Evolutionary conservation across 2,797 vertebrate species (phyloP).

Genomic region (Dryobates pubescens): DNA sequence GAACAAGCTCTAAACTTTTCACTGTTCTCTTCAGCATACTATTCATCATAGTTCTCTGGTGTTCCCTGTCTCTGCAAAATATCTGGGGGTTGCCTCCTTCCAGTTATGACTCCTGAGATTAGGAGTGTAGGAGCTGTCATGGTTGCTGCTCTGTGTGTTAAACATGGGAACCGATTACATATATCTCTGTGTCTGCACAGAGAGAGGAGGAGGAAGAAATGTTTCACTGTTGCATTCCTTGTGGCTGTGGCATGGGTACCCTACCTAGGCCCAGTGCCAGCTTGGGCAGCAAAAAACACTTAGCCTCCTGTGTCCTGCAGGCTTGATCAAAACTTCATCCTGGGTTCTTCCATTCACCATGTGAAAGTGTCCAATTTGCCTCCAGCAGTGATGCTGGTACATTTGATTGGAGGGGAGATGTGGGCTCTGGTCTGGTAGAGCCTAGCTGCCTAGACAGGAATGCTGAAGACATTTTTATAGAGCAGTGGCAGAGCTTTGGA

Average conservation of each 20-base stretch:
- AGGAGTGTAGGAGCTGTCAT: neutral
- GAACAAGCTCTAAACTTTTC: neutral
- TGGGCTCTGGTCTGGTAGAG: neutral
- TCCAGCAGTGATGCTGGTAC: neutral
- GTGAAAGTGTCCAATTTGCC: neutral
- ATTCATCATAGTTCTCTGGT: neutral
- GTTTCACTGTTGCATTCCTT: neutral
- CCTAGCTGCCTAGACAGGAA: neutral
- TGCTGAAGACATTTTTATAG: neutral
- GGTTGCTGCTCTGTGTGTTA: neutral
- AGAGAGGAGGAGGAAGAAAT: neutral
- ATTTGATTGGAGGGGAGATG: neutral
- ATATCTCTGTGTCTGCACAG: neutral
- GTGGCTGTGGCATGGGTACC: neutral
- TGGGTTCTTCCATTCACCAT: fast-evolving
- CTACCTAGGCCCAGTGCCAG: neutral
- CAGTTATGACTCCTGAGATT: neutral
- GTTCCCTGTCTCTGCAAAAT: neutral
- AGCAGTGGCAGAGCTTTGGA: neutral
- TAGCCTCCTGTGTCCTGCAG: neutral
- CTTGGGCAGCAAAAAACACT: neutral
- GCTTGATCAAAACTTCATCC: neutral
- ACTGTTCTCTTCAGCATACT: neutral
- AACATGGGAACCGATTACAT: neutral
- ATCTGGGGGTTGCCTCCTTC: neutral